These are phyloP conservation scores for Meloidogyne hapla DNA, from an alignment of 1,140 invertebrate species.

Conservation along the genomic window DNA sequence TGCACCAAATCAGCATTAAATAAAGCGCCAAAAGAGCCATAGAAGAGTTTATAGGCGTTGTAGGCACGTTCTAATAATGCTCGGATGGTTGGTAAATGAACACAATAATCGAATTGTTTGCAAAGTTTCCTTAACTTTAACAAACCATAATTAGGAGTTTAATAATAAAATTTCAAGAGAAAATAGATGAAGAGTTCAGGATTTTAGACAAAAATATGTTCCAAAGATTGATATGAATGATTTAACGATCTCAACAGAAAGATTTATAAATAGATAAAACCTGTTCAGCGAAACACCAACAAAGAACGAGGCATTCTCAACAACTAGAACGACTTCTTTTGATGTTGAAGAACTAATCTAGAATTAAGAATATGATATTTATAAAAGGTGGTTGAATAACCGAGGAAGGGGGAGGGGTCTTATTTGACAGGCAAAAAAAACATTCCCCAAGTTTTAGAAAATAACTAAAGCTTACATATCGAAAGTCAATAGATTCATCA, in stretches of 20 bases:
- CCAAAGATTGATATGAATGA: no score
- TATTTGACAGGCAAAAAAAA: no score
- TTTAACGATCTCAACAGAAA: no score
- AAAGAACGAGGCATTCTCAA: slow-evolving; percentile 37
- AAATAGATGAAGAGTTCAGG: no score
- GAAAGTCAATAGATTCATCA: background rate
- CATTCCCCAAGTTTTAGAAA: background rate
- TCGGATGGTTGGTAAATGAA: slow-evolving; percentile 36
- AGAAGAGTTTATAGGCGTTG: slow-evolving; percentile 40
- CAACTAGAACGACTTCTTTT: slow-evolving; percentile 37
- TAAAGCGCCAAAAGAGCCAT: slow-evolving; percentile 30
- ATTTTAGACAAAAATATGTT: no score
- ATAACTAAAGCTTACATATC: background rate
- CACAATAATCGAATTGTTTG: slow-evolving; percentile 35
- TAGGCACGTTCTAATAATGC: slow-evolving; percentile 32
- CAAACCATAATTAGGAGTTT: background rate
- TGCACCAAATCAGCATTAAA: background rate
- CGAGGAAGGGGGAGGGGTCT: no score
- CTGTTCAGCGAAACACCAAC: slow-evolving; percentile 39
- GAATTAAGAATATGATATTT: no score
- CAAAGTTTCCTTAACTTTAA: slow-evolving; percentile 30
- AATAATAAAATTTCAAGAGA: no score
- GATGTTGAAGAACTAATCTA: slow-evolving; percentile 40
- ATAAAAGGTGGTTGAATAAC: no score
- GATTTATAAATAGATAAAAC: slow-evolving; percentile 13